Evolutionary conservation across 2,888 invertebrate species (phyloP).

Genomic region (Phoenoteleia sp.): DNA sequence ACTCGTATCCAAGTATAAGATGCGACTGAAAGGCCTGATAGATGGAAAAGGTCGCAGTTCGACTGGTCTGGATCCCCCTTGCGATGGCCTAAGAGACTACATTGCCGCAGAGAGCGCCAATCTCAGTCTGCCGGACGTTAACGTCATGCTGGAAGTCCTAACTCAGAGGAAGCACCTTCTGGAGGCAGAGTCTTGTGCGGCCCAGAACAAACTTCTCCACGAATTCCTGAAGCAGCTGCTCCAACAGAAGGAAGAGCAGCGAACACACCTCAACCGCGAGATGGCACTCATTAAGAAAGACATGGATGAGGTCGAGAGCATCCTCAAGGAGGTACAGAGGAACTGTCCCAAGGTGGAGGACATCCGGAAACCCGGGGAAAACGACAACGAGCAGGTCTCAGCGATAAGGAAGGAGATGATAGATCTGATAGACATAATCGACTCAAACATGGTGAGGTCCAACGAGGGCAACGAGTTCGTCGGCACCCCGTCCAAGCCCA

Average conservation of each 20-base stretch:
- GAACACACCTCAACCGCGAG: conserved; percentile 90
- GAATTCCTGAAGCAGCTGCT: conserved; percentile 94
- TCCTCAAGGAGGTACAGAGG: conserved; percentile 88
- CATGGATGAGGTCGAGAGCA: conserved; percentile 91
- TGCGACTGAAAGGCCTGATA: conserved; percentile 86
- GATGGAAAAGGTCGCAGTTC: conserved; percentile 76
- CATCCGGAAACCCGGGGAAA: conserved; percentile 87
- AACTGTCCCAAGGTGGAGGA: conserved; percentile 89
- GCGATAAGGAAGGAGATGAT: conserved; percentile 88
- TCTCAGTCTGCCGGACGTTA: conserved; percentile 93
- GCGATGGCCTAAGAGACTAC: conserved; percentile 88
- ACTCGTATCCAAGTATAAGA: conserved; percentile 91
- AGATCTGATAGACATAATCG: conserved; percentile 88
- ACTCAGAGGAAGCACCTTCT: conserved; percentile 93
- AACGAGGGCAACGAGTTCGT: conserved; percentile 75
- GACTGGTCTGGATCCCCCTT: conserved; percentile 80
- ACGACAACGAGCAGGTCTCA: conserved; percentile 87
- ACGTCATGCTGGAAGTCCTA: conserved; percentile 93
- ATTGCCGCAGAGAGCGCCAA: conserved; percentile 91
- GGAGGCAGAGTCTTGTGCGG: conserved; percentile 93
- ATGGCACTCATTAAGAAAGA: conserved; percentile 92
- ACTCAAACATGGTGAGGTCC: conserved; percentile 86
- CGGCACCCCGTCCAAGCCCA: conserved; percentile 74
- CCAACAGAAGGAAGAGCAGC: conserved; percentile 91
- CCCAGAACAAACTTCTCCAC: conserved; percentile 93